These are phyloP conservation scores for Melanostoma scalare DNA, from an alignment of 2,888 invertebrate genomes.

Conservation along the genomic window DNA sequence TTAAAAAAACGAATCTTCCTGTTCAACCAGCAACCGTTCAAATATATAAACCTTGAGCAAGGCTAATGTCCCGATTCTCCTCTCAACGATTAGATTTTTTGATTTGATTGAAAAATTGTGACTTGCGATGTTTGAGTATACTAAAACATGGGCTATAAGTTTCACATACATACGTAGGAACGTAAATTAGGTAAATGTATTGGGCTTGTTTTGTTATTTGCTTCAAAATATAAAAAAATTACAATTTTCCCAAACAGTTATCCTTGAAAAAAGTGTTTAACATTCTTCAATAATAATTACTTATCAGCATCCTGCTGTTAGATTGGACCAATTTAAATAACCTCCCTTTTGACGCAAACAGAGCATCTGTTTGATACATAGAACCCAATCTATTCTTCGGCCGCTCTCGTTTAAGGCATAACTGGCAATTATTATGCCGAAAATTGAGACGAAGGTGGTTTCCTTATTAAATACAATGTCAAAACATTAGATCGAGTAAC, in stretches of 20 bases:
- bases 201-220: too few relatives aligned
- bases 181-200: too few relatives aligned
- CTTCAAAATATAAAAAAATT: not conserved
- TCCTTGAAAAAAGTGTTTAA: not conserved
- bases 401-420: constrained; percentile 37
- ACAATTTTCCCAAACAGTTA: not conserved
- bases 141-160: too few relatives aligned
- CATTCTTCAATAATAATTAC: constrained; percentile 9
- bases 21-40: too few relatives aligned
- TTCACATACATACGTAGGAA: too few relatives aligned
- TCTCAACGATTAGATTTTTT: too few relatives aligned
- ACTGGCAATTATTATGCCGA: constrained; percentile 49
- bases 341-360: constrained; percentile 20
- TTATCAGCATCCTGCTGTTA: constrained; percentile 61
- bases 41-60: too few relatives aligned
- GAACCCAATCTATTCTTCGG: constrained; percentile 23
- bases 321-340: constrained; percentile 34
- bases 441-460: constrained; percentile 50
- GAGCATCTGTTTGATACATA: constrained; percentile 64
- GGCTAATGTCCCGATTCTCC: too few relatives aligned
- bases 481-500: constrained; percentile 73
- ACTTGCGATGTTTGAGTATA: too few relatives aligned
- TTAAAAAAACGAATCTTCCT: too few relatives aligned
- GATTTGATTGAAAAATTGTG: too few relatives aligned
- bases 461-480: constrained; percentile 64